Evolutionary conservation across 2,888 invertebrate genomes (phyloP), one percentile per base, ranked within the genome.

Genomic region (Cerastoderma edule): DNA sequence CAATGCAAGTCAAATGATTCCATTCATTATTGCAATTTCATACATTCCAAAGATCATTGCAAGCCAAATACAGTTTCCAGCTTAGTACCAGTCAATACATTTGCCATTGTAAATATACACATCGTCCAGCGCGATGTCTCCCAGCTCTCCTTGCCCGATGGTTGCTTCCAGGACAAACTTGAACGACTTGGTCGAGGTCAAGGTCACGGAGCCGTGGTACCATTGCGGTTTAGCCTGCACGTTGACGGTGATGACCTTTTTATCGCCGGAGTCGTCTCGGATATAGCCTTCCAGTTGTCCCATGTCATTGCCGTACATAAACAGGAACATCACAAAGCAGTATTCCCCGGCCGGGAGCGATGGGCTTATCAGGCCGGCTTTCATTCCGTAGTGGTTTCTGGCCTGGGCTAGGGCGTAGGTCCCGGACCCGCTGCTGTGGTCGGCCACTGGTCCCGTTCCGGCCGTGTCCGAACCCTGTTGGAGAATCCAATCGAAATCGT

Each of bases 51-150:
- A n/a, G n/a, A n/a, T n/a, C n/a, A n/a, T n/a, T n/a, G n/a, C n/a
- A n/a, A n/a, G n/a, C n/a, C n/a, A n/a, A n/a, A n/a, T n/a, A n/a
- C n/a, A n/a, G n/a, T n/a, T 13, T 35, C 35, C 33, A 44, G 53
- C 13, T 50, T 72, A 75, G 32, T 63, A 75, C 75, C 75, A 75
- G 64, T 75, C 78, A 71, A 83, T 77, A 54, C 83, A 83, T 56
- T 66, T 67, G 60, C 83, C 83, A 35, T 53, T 78, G 71, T 79
- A 75, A 35, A 79, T 77, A 63, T 83, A 83, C 2, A 83, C 57
- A 63, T 83, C 83, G 72, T 83, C 83, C 28, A 83, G 50, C 2
- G 83, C 83, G 32, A 83, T 79, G 54, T 83, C 83, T 13, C 83
- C 80, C 16, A 50, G 60, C 60, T 83, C 83, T 22, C 79, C 77